Evolutionary conservation across 2,797 vertebrate genomes (phyloP), one percentile per base, ranked within the genome.

Genomic region (Melanotaenia trifasciata): DNA sequence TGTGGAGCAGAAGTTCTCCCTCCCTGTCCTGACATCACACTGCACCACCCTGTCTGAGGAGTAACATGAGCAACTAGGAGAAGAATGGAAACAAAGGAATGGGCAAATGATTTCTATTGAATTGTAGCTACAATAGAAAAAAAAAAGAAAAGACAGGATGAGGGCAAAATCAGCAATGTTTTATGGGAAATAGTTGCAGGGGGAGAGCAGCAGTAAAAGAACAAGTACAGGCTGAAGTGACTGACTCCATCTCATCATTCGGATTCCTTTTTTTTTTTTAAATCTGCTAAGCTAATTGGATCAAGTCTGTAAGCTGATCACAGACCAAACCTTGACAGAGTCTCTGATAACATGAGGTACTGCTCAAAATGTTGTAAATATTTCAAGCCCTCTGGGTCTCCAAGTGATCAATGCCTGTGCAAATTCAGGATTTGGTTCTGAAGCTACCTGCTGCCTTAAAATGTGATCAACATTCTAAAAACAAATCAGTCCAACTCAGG

Each of bases 211-310:
- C 60, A 69, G 57, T 36, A 28, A 35, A 45, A 70, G 47, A 74
- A 30, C 60, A 72, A 64, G 62, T 22, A 38, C 28, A 54, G 62
- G 67, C 58, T 66, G 58, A 69, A 62, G 54, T 58, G 54, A 65
- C 36, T 56, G 88, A 86, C 76, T 87, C 84, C 76, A 58, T 61
- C 66, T 70, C 80, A 78, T 83, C 69, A 76, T 36, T 43, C 73
- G 81, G 75, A 91, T 66, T 59, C 69, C 67, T 89, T 91, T 87
- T 78, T 90, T 88, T 83, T 84, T 30, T 30, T 30, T 30, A 33
- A 88, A 85, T 76, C 88, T 84, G 79, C 80, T 87, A 84, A 84
- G 80, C 84, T 81, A 93, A 91, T 90, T 86, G 82, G 81, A 90
- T 91, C 77, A 81, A 80, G 77, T 73, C 76, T 80, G 66, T 74